Evolutionary conservation across 2,113 vertebrate species (phyloP), one percentile per base, ranked within the genome.

Genomic region (Syngnathus floridae): DNA sequence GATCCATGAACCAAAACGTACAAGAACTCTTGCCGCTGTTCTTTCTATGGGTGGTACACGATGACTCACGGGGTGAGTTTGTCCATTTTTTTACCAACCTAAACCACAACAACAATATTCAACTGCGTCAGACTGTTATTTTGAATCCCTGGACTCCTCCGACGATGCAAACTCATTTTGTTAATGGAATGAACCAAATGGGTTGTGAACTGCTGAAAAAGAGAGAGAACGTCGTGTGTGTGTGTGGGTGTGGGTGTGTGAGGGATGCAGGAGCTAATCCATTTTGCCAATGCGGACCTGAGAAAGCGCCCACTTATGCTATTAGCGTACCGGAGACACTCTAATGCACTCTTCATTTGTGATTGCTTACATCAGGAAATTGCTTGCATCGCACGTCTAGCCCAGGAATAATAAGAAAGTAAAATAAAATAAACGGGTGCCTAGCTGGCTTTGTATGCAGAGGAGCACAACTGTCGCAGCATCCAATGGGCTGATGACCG

Each of bases 361-460:
- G 83, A 87, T 89, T 85, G 69, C 82, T 86, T 81, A 84, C 79
- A 88, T 90, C 81, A 81, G 81, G 84, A 87, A 88, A 88, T 88
- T 83, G 83, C 82, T 80, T 77, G 81, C 84, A 76, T 85, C 79
- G 80, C 72, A 78, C 66, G 72, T 80, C 76, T 67, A 79, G 73
- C 72, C 68, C 67, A 21, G 38, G 70, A 80, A 84, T 74, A 86
- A 86, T 82, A 82, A 85, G 66, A 67, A 79, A 82, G 74, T 80
- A 74, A 79, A 79, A 77, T 71, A 66, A 40, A 60, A 60, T 11
- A 13, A 60, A 1, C 3, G 73, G 49, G 22, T 12, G 48, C 41
- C 62, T 62, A 62, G 65, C 72, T 70, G 73, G 54, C 82, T 85
- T 75, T 73, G 73, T 84, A 77, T 84, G 74, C 76, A 75, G 48